Evolutionary conservation across 2,797 vertebrate species (phyloP).

Genomic region (Pangasius krempfi): DNA sequence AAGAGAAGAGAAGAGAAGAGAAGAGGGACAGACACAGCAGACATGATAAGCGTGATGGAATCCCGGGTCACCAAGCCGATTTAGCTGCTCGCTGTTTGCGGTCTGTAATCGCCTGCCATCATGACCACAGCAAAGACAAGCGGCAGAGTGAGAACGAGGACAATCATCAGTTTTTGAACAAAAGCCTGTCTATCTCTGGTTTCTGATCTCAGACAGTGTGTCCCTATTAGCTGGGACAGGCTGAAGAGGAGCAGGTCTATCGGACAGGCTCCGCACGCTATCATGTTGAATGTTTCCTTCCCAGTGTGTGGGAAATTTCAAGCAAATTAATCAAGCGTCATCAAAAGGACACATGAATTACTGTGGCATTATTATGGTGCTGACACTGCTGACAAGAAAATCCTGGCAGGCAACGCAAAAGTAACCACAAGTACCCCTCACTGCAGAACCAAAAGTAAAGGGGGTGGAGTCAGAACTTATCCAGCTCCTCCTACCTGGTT

Average conservation of each 20-base stretch:
- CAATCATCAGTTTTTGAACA: neutral
- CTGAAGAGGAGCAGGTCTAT: neutral
- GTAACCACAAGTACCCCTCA: neutral
- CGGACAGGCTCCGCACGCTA: neutral
- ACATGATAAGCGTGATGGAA: slow-evolving; percentile 7
- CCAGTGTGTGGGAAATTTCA: neutral
- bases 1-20: slow-evolving; percentile 56
- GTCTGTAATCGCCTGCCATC: slow-evolving; percentile 48
- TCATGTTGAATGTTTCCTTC: neutral
- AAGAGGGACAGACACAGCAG: slow-evolving; percentile 48
- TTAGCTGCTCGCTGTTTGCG: slow-evolving; percentile 69
- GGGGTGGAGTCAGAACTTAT: neutral
- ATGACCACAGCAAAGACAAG: slow-evolving; percentile 61
- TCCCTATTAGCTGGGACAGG: neutral
- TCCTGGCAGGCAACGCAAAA: neutral
- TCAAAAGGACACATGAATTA: neutral
- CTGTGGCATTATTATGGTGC: neutral
- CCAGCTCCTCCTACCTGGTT: neutral
- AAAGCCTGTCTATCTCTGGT: slow-evolving; percentile 10
- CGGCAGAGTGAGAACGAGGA: slow-evolving; percentile 17
- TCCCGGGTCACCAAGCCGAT: slow-evolving; percentile 71
- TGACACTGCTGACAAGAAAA: neutral
- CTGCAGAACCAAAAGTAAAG: neutral
- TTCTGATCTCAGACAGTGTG: neutral
- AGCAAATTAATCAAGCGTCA: neutral